Evolutionary conservation across 2,113 vertebrate species (phyloP).

Genomic region (Cyrtonyx montezumae): DNA sequence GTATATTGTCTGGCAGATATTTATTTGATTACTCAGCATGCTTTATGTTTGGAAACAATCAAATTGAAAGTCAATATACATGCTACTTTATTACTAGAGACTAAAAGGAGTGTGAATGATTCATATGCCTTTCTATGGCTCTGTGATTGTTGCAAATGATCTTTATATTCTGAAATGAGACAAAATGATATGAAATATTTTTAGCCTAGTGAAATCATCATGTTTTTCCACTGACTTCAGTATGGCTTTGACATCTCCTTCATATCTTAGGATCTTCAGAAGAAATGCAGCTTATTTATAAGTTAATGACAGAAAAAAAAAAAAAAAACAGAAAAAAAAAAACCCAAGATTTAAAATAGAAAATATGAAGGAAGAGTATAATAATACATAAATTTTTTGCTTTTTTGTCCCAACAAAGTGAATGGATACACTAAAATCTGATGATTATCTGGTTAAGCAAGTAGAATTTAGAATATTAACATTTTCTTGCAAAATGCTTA

Average conservation of each 20-base stretch:
- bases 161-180: neutral
- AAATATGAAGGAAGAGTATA: neutral
- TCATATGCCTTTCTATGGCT: neutral
- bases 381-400: neutral
- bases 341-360: neutral
- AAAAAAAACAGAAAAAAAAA: neutral
- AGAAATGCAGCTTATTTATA: neutral
- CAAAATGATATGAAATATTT: neutral
- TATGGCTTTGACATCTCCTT: neutral
- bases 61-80: slow-evolving; percentile 37
- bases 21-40: slow-evolving; percentile 29
- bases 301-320: neutral
- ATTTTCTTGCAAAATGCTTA: neutral
- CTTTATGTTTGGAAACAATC: slow-evolving; percentile 49
- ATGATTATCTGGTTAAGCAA: neutral
- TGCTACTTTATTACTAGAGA: slow-evolving; percentile 12
- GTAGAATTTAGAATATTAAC: neutral
- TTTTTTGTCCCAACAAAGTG: neutral
- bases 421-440: neutral
- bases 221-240: neutral
- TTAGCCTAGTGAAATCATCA: neutral
- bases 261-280: neutral
- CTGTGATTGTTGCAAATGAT: neutral
- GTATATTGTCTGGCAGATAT: neutral
- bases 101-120: neutral